Base-by-base conservation (phyloP, 2,113 vertebrate species). In the Lipophrys pholis region DNA sequence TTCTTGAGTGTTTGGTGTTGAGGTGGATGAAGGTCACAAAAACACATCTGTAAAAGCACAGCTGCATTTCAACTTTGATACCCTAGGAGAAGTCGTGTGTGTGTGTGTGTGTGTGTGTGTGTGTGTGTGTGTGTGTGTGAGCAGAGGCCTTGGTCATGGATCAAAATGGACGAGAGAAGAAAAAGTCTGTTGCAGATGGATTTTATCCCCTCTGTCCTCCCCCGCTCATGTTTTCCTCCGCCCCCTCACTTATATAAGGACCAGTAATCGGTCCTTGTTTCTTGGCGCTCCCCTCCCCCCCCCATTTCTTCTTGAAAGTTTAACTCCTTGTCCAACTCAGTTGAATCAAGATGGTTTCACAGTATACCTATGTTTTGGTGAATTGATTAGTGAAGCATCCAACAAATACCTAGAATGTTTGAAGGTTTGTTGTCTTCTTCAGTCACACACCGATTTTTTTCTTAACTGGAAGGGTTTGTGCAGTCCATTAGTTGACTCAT, bases 21-120 rank as follows among this genome's bases (percentile, higher is more conserved):
- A 69, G 73, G 48, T 76, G 65, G 5, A 52, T 72, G 51, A 73
- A 73, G 73, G 81, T 89, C 35, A 17, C 48, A 80, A 69, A 82
- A 67, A 56, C 68, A 89, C 89, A 92, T 92, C 90, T 92, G 90
- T 78, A 55, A 83, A 84, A 92, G 82, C 87, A 92, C 90, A 93
- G 90, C 90, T 92, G 88, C 72, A 69, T 69, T 83, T 67, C 60
- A 75, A 88, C 61, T 67, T 69, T 59, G 76, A 85, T 72, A 73
- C 82, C 78, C 79, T 16, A 56, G 67, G 77, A 83, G 59, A 77
- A 76, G 77, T 75, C 49, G 66, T 70, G 54, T 58, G 39, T 61
- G 52, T 77, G 76, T 66, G 77, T 79, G 54, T 65, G 57, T 46
- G 42, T 86, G 41, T 80, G 64, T 74, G 76, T 60, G 38, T 30